These are phyloP conservation scores for Aphidius gifuensis DNA, from an alignment of 1,140 invertebrate genomes.

Conservation along the genomic window DNA sequence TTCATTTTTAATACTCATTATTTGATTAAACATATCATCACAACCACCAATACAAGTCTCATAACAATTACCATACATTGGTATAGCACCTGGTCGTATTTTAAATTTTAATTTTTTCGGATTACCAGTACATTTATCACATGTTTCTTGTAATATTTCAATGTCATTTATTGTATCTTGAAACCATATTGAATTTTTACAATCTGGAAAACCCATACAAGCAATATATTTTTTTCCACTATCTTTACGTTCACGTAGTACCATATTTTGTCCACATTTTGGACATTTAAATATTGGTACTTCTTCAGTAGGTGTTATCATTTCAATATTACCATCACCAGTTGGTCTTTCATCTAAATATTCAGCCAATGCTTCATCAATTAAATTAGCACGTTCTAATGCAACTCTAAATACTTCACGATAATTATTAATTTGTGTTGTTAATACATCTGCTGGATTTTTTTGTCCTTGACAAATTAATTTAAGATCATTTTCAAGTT, in stretches of 20 bases:
- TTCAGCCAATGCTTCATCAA: constrained; percentile 57
- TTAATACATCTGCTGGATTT: constrained; percentile 70
- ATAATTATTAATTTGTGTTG: constrained; percentile 79
- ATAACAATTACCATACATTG: constrained; percentile 59
- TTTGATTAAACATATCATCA: constrained; percentile 69
- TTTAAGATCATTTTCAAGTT: constrained; percentile 89
- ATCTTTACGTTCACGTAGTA: constrained; percentile 66
- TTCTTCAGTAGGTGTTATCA: constrained; percentile 25
- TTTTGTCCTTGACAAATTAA: constrained; percentile 82
- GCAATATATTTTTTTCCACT: constrained; percentile 68
- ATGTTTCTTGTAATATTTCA: constrained; percentile 64
- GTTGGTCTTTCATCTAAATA: constrained; percentile 50
- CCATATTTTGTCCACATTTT: constrained; percentile 70
- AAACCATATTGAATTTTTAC: constrained; percentile 79
- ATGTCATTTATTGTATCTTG: constrained; percentile 65
- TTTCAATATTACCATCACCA: constrained; percentile 23
- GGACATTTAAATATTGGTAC: constrained; percentile 71
- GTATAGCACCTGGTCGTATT: constrained; percentile 64
- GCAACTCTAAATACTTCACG: constrained; percentile 72
- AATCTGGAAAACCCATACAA: constrained; percentile 76
- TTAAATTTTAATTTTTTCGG: constrained; percentile 74
- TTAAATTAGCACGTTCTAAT: constrained; percentile 61
- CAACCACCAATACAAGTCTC: constrained; percentile 79
- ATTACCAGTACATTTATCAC: constrained; percentile 62
- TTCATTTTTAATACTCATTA: constrained; percentile 61